Evolutionary conservation across 2,113 vertebrate genomes (phyloP).

Genomic region (Phrynosoma blainvillii): DNA sequence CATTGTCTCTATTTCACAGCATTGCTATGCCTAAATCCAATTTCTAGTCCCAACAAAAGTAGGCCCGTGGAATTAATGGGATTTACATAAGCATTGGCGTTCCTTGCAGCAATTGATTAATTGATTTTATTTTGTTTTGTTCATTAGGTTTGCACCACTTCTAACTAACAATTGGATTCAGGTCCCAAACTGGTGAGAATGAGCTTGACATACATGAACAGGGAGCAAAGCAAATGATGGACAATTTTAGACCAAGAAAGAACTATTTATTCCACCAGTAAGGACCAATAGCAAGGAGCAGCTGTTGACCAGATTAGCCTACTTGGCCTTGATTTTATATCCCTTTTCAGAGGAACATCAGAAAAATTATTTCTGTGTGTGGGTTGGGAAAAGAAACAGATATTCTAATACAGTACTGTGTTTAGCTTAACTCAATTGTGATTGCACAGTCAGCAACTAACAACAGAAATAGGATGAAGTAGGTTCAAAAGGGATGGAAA

Average conservation of each 20-base stretch:
- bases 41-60: too few species aligned
- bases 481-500: conserved; percentile 17
- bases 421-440: not conserved
- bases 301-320: not conserved
- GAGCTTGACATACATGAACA: not conserved
- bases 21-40: too few species aligned
- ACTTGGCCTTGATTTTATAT: not conserved
- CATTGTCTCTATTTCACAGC: not conserved
- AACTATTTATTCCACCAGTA: too few species aligned
- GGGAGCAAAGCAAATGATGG: not conserved
- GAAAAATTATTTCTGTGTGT: not conserved
- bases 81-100: too few species aligned
- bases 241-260: too few species aligned
- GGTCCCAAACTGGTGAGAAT: not conserved
- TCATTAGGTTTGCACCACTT: too few species aligned
- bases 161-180: too few species aligned
- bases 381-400: not conserved
- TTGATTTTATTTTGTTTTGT: too few species aligned
- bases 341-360: not conserved
- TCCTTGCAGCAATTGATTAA: too few species aligned
- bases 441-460: not conserved
- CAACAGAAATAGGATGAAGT: not conserved
- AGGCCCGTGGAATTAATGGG: too few species aligned
- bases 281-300: not conserved
- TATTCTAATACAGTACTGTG: too few species aligned